Percentiles rank a stretch among this genome's conserved stretches.
These are phyloP conservation scores for Rutpela maculata DNA, from an alignment of 2,888 invertebrate genomes.

Conservation along the genomic window DNA sequence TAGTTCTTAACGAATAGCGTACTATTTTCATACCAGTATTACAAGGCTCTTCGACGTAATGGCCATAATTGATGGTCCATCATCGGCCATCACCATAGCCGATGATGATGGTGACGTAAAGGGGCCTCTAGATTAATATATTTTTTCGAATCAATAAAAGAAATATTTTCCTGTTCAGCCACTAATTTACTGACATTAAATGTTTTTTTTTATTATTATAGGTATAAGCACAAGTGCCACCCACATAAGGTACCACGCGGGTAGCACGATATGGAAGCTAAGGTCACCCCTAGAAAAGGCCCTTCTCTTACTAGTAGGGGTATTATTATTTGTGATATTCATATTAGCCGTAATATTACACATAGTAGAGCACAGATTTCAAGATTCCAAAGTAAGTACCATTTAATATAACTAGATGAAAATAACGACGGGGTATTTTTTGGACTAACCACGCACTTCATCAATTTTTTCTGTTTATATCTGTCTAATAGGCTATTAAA, in stretches of 20 bases:
- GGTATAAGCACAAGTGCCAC: slow-evolving; percentile 86
- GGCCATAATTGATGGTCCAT: too few species aligned
- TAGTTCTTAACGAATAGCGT: too few species aligned
- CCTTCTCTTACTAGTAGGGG: slow-evolving; percentile 78
- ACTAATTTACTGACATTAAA: not conserved
- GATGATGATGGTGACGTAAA: too few species aligned
- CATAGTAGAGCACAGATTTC: slow-evolving; percentile 72
- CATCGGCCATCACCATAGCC: too few species aligned
- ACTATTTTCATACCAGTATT: too few species aligned
- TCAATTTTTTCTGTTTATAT: too few species aligned
- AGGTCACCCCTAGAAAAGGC: slow-evolving; percentile 83
- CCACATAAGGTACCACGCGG: slow-evolving; percentile 88
- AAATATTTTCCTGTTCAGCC: not conserved
- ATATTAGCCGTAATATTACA: slow-evolving; percentile 79
- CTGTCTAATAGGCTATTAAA: too few species aligned
- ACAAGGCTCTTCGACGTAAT: too few species aligned
- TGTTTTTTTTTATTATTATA: slow-evolving; percentile 55
- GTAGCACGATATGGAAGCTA: slow-evolving; percentile 85
- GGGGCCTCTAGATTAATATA: too few species aligned
- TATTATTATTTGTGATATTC: slow-evolving; percentile 78
- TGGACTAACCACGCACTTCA: too few species aligned
- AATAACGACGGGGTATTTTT: too few species aligned
- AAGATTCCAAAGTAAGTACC: slow-evolving; percentile 71
- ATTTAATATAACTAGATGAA: not conserved
- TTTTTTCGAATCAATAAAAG: too few species aligned